These are phyloP conservation scores for Zelostemma sp. DNA, from an alignment of 1,140 invertebrate species.

Conservation along the genomic window DNA sequence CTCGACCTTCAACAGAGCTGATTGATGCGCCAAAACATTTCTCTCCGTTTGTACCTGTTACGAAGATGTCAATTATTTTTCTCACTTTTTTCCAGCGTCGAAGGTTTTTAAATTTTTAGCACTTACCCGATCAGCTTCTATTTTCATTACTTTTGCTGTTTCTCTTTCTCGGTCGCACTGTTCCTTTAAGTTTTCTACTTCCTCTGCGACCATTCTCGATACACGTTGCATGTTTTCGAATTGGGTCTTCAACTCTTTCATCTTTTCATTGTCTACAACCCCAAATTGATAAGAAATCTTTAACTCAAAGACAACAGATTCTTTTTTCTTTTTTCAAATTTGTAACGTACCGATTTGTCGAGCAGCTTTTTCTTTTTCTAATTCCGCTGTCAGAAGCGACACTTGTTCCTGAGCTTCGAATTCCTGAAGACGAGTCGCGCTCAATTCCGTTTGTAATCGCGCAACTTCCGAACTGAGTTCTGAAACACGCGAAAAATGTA, in stretches of 20 bases:
- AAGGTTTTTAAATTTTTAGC: not conserved
- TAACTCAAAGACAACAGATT: no score
- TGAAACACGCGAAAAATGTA: conserved; percentile 27
- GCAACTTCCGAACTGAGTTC: conserved; percentile 77
- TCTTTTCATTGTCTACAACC: conserved; percentile 52
- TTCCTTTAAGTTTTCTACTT: conserved; percentile 73
- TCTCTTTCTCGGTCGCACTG: conserved; percentile 74
- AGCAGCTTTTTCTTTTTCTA: conserved; percentile 72
- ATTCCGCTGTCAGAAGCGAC: conserved; percentile 65
- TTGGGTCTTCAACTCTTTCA: conserved; percentile 70
- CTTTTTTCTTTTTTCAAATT: not conserved
- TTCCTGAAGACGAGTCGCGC: conserved; percentile 75
- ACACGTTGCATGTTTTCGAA: conserved; percentile 75
- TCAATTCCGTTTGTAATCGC: conserved; percentile 77
- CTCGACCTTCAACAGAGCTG: conserved; percentile 75
- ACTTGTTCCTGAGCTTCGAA: conserved; percentile 78
- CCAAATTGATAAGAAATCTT: not conserved
- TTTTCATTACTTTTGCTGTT: conserved; percentile 70
- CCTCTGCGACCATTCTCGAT: conserved; percentile 76
- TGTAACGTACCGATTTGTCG: conserved; percentile 60
- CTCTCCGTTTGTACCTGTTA: conserved; percentile 72
- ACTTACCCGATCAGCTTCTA: conserved; percentile 66
- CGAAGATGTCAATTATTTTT: conserved; percentile 3
- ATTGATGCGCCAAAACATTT: conserved; percentile 77
- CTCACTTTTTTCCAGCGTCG: no score